Conservation (phyloP, 2,797 vertebrate genomes). For the Mormyrops attenuatus region DNA sequence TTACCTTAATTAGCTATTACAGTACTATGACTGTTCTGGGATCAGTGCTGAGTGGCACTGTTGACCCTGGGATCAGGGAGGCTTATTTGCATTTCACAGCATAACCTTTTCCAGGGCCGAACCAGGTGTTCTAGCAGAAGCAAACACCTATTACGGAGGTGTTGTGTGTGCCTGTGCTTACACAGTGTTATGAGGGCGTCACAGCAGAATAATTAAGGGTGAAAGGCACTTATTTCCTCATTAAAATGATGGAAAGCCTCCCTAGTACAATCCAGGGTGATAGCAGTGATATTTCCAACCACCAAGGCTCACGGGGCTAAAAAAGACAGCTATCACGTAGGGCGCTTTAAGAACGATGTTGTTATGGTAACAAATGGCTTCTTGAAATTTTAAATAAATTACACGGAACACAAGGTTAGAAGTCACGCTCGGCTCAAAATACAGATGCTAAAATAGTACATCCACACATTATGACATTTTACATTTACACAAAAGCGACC, state of each 20-base stretch:
- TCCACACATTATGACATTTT: slow-evolving; percentile 14
- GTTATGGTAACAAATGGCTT: slow-evolving; percentile 21
- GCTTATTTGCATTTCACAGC: neutral
- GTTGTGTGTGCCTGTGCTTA: neutral
- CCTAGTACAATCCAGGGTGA: neutral
- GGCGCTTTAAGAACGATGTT: slow-evolving; percentile 10
- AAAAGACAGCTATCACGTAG: neutral
- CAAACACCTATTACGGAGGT: neutral
- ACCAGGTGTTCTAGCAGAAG: neutral
- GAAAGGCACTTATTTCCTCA: slow-evolving; percentile 7
- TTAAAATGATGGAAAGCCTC: neutral
- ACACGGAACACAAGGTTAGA: neutral
- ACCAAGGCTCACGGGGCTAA: neutral
- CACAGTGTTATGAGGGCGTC: neutral
- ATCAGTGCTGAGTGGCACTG: neutral
- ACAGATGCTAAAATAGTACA: slow-evolving; percentile 8
- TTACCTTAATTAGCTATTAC: slow-evolving; percentile 1
- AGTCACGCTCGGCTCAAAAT: neutral
- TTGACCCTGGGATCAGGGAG: neutral
- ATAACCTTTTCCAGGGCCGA: neutral
- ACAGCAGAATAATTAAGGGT: slow-evolving; percentile 5
- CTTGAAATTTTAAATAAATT: slow-evolving; percentile 18
- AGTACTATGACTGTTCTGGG: neutral
- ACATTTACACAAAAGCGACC: neutral
- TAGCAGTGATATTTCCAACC: neutral